These are phyloP conservation scores for Halocynthia roretzi DNA, from an alignment of 23 tunicate species.

Conservation along the genomic window DNA sequence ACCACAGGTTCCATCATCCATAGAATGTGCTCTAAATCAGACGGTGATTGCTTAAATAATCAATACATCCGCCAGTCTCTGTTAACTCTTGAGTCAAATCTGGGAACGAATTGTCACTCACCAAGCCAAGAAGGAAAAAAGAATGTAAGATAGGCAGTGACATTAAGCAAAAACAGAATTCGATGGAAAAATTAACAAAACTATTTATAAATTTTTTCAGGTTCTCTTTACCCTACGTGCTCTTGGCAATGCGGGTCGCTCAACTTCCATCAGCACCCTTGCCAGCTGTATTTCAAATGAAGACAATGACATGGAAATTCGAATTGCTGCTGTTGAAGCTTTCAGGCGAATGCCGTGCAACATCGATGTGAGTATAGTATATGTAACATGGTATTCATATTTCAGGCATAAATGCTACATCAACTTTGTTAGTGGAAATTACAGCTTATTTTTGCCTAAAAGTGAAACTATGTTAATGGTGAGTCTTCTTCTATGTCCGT, in stretches of 20 bases:
- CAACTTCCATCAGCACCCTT: constrained; percentile 23
- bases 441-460: too few relatives aligned
- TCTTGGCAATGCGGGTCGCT: constrained; percentile 81
- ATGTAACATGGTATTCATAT: too few relatives aligned
- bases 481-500: not conserved
- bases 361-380: constrained; percentile 39
- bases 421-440: too few relatives aligned
- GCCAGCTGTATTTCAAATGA: constrained; percentile 43
- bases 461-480: too few relatives aligned
- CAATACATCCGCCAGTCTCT: constrained; percentile 30
- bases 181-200: not conserved
- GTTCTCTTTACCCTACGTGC: constrained; percentile 56
- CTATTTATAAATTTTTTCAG: constrained; percentile 16
- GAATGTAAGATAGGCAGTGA: constrained; percentile 33
- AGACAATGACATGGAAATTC: constrained; percentile 67
- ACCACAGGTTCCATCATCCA: constrained; percentile 74
- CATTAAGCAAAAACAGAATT: not conserved
- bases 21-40: constrained; percentile 32
- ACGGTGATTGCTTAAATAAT: constrained; percentile 44
- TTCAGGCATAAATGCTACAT: too few relatives aligned
- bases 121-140: constrained; percentile 45
- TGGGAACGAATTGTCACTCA: constrained; percentile 70
- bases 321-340: constrained; percentile 76
- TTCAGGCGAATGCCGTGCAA: constrained; percentile 82
- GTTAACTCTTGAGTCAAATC: constrained; percentile 47